Evolutionary conservation across 2,113 vertebrate species (phyloP).

Genomic region (Neodontobutis hainanensis): DNA sequence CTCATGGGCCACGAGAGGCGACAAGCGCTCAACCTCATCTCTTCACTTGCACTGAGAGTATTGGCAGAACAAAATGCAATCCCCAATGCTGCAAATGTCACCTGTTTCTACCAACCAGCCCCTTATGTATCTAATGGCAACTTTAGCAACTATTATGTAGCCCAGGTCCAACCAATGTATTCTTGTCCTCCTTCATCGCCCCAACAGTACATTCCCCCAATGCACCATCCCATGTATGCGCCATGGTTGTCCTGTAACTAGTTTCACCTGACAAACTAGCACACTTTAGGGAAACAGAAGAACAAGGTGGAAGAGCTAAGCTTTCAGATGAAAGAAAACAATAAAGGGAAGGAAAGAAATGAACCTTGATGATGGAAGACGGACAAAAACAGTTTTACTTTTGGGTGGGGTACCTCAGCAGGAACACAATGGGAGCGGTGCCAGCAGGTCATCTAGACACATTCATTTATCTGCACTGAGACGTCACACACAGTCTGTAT

Average conservation of each 20-base stretch:
- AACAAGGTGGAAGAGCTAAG: slow-evolving; percentile 7
- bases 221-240: slow-evolving; percentile 80
- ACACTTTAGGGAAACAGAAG: slow-evolving; percentile 24
- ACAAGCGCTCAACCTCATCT: slow-evolving; percentile 94
- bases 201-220: slow-evolving; percentile 71
- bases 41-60: slow-evolving; percentile 90
- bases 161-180: slow-evolving; percentile 93
- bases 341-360: slow-evolving; percentile 18
- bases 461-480: background rate
- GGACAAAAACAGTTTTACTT: slow-evolving; percentile 12
- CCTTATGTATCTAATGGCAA: slow-evolving; percentile 94
- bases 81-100: slow-evolving; percentile 95
- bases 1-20: slow-evolving; percentile 98
- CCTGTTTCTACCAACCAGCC: slow-evolving; percentile 98
- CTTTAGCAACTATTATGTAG: slow-evolving; percentile 98
- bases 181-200: slow-evolving; percentile 81
- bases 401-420: slow-evolving; percentile 24
- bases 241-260: slow-evolving; percentile 97
- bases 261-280: slow-evolving; percentile 33
- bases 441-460: slow-evolving; percentile 12
- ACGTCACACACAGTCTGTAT: background rate
- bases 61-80: slow-evolving; percentile 96
- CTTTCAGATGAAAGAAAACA: slow-evolving; percentile 8
- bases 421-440: slow-evolving; percentile 24
- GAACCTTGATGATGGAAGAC: slow-evolving; percentile 23